These are phyloP conservation scores for Salvelinus namaycush DNA, from an alignment of 2,113 vertebrate species.

Conservation along the genomic window DNA sequence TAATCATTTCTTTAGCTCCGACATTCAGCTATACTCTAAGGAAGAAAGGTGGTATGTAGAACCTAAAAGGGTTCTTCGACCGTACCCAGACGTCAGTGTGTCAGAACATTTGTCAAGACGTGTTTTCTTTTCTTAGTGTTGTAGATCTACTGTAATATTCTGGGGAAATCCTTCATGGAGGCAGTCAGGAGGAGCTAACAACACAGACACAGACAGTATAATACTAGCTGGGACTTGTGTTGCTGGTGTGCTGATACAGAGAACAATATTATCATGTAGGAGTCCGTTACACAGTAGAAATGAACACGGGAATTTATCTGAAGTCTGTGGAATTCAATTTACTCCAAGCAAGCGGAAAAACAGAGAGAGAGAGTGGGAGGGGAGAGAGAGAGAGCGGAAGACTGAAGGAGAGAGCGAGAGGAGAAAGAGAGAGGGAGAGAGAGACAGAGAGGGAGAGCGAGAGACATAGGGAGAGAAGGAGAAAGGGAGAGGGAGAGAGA, in stretches of 20 bases:
- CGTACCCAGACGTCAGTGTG: no score
- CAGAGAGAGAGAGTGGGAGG: no score
- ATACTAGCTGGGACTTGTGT: neutral
- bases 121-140: neutral
- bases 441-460: conserved; percentile 27
- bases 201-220: no score
- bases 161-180: neutral
- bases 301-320: conserved; percentile 31
- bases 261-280: neutral
- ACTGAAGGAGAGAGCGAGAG: no score
- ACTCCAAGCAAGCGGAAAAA: neutral
- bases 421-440: neutral
- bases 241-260: neutral
- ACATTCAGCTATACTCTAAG: neutral
- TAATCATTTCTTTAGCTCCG: neutral
- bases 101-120: neutral
- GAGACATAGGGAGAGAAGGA: no score
- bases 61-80: no score
- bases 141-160: neutral
- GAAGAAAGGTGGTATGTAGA: no score
- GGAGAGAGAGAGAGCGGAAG: no score
- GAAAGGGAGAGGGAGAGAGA: no score
- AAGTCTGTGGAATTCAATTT: conserved; percentile 48
- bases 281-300: neutral
- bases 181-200: neutral